Evolutionary conservation across 2,797 vertebrate genomes (phyloP), one percentile per base, ranked within the genome.

Genomic region (Rachycentron canadum): DNA sequence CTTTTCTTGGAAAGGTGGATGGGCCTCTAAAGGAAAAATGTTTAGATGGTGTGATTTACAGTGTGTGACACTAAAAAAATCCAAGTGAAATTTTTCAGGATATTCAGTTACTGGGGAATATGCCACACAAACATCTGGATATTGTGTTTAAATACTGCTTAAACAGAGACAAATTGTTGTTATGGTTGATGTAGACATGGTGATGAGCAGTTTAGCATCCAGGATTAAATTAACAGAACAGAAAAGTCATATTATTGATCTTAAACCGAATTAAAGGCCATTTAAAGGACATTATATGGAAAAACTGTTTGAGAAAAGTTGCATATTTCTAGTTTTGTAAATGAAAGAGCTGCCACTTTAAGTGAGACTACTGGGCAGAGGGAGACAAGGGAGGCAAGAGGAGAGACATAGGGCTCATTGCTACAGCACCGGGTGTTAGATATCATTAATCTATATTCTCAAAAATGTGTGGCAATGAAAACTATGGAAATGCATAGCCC

Each of bases 361-460:
- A 81, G 2, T 10, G 25, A 74, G 34, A 69, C 28, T 63, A 43
- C 45, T 50, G 64, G 72, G 28, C 7, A 36, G 12, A 61, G 14
- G 9, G 25, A 43, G 10, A 62, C 23, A 47, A 34, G 19, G 5
- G 34, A 56, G 40, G 21, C 19, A 19, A 19, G 25, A 73, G 28
- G 43, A 17, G 13, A 61, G 25, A 10, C 3, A 7, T 19, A 32
- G 28, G 28, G 23, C 60, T 57, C 11, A 21, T 57, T 53, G 41
- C 69, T 53, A 43, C 16, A 30, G 47, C 55, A 65, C 40, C 56
- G 47, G 56, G 63, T 32, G 38, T 19, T 69, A 38, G 45, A 43
- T 23, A 38, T 50, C 62, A 77, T 79, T 73, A 43, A 83, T 81
- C 63, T 49, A 55, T 47, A 72, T 65, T 64, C 5, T 30, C 7